Evolutionary conservation across 2,888 invertebrate species (phyloP), one percentile per base, ranked within the genome.

Genomic region (Plagodis pulveraria): DNA sequence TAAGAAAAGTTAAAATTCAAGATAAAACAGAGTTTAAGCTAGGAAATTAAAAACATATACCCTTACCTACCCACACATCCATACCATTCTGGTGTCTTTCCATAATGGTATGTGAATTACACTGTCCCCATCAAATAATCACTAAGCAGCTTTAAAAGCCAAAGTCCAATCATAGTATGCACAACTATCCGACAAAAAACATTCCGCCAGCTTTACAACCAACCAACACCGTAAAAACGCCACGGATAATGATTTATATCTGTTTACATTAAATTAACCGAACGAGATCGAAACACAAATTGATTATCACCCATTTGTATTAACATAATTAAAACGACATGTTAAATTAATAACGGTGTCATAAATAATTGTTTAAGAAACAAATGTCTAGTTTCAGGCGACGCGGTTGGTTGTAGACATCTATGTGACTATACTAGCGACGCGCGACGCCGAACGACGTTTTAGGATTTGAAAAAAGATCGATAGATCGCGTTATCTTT

Each of bases 1-100:
- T 41, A 40, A 51, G 45, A 45, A 12, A 40, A 36, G 44, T 12
- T 34, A 50, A 34, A 22, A 22, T 34, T 56, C 45, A 40, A 40
- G 10, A 10, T 40, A 40, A 40, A 40, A 40, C n/a, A 40, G 42
- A 58, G 38, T 50, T 55, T 12, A 55, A 52, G 36, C 54, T 54
- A 48, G 42, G 32, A 54, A 54, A 34, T 42, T n/a, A 50, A 74
- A 76, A 77, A 74, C 66, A 78, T 82, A 45, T 89, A 87, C 87
- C 92, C 93, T 93, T 93, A 93, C 93, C 93, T 93, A 93, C 93
- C 93, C 93, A 93, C 90, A 93, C 93, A 93, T 93, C 93, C 91
- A 93, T 93, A 89, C 93, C 93, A 89, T 93, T 93, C 79, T 93
- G 93, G 90, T 93, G 93, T 66, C 93, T 86, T 85, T 93, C 93